Evolutionary conservation across 2,888 invertebrate species (phyloP), one percentile per base, ranked within the genome.

Genomic region (Encarsia formosa): DNA sequence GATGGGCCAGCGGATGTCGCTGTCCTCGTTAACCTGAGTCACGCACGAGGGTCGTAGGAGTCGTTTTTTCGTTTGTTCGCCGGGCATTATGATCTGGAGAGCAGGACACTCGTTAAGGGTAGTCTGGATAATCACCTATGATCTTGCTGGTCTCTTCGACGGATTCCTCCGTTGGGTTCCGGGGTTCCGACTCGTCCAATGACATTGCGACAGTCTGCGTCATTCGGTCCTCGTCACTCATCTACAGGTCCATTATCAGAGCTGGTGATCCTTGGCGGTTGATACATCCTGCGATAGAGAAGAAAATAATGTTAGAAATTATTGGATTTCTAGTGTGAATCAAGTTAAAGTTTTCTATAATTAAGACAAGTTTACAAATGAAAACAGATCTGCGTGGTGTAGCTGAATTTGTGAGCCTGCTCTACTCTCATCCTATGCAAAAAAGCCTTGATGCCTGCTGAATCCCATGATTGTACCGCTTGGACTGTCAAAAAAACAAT

Each of bases 21-120:
- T 88, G 61, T 90, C 89, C 67, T 90, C 89, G 70, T 89, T 91
- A 54, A 87, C 84, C 77, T 89, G 88, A 0, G 86, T 81, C 89
- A 91, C 89, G 49, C 84, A 83, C 26, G 82, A 82, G 65, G 91
- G 88, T 60, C 2, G 55, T 56, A 1, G 70, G 72, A 5, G 71
- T 67, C 24, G 64, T 66, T 16, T 70, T 68, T 45, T 71, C 68
- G 13, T 68, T 64, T 11, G 68, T 65, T 34, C 84, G 23, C 73
- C 73, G 0, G 90, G 88, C 63, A 88, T 78, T 23, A 83, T 76
- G 60, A 85, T 84, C 54, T 90, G 74, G 42, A 88, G 76, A 57
- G 80, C 79, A 50, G 91, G 74, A 64, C 87, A 87, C 35, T 85
- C 83, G 22, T 82, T 79, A 15, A 88, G 75, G 16, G 87, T 83